Evolutionary conservation across 2,113 vertebrate genomes (phyloP).

Genomic region (Protobothrops flavoviridis): DNA sequence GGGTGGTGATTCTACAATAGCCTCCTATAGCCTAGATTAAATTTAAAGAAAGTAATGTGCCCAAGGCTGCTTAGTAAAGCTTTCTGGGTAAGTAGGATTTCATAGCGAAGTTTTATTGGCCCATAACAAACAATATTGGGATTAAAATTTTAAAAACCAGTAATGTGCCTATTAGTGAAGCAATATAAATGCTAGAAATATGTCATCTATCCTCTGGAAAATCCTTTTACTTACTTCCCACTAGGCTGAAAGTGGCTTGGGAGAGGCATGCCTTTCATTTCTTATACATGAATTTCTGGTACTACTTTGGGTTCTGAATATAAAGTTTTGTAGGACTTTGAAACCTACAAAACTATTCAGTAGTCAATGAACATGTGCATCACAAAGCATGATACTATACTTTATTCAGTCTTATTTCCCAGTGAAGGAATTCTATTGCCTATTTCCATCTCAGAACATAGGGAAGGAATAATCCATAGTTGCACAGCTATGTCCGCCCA

Average conservation of each 20-base stretch:
- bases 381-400: background rate
- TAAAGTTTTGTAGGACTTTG: background rate
- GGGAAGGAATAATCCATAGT: constrained; percentile 1
- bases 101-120: background rate
- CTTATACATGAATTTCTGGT: background rate
- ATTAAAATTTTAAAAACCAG: background rate
- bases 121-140: background rate
- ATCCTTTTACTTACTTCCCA: background rate
- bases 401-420: background rate
- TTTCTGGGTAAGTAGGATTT: background rate
- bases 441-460: background rate
- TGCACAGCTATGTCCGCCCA: constrained; percentile 40
- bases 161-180: background rate
- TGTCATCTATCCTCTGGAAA: background rate
- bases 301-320: background rate
- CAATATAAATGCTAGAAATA: background rate
- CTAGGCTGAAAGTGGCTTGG: background rate
- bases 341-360: background rate
- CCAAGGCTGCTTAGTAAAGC: background rate
- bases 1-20: background rate
- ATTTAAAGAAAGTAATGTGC: background rate
- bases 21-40: background rate
- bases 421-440: background rate
- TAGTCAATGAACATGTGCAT: background rate
- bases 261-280: background rate